A percentile compares a stretch with the other conserved stretches of the same genome.
Conservation (phyloP, 2,113 vertebrate genomes). For the Ursus arctos region DNA sequence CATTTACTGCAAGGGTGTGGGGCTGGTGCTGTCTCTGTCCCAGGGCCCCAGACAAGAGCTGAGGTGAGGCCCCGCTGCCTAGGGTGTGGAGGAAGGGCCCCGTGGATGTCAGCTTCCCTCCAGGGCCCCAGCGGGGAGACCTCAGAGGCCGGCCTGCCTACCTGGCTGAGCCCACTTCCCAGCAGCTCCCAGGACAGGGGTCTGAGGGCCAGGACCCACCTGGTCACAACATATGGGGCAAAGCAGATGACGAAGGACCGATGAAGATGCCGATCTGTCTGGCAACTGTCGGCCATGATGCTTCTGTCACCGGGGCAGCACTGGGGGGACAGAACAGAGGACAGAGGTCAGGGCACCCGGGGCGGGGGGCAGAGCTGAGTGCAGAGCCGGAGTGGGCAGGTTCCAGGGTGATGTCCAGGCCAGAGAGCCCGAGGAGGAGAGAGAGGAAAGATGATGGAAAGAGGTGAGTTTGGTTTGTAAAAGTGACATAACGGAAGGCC, state of each 20-base stretch:
- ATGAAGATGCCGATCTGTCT: slow-evolving; percentile 92
- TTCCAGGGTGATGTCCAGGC: neutral
- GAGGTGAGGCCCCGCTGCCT: neutral
- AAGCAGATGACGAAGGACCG: slow-evolving; percentile 91
- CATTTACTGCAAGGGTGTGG: neutral
- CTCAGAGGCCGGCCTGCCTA: neutral
- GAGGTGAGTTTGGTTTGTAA: no score
- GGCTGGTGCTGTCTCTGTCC: neutral
- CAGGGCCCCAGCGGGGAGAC: neutral
- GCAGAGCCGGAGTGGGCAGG: neutral
- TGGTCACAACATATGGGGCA: slow-evolving; percentile 91
- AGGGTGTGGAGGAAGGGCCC: neutral
- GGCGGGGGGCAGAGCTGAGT: neutral
- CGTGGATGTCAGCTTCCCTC: neutral
- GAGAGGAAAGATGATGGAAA: fast-evolving
- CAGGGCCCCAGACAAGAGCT: neutral
- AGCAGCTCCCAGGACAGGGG: no score
- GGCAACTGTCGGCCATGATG: slow-evolving; percentile 87
- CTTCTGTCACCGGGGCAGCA: slow-evolving; percentile 90
- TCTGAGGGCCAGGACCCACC: slow-evolving; percentile 81
- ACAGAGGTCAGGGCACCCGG: neutral
- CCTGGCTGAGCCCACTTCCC: fast-evolving
- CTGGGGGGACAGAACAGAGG: slow-evolving; percentile 83
- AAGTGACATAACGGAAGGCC: fast-evolving
- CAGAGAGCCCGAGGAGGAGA: neutral